Conservation (phyloP, 2,888 invertebrate genomes). For the Stenurella melanura region DNA sequence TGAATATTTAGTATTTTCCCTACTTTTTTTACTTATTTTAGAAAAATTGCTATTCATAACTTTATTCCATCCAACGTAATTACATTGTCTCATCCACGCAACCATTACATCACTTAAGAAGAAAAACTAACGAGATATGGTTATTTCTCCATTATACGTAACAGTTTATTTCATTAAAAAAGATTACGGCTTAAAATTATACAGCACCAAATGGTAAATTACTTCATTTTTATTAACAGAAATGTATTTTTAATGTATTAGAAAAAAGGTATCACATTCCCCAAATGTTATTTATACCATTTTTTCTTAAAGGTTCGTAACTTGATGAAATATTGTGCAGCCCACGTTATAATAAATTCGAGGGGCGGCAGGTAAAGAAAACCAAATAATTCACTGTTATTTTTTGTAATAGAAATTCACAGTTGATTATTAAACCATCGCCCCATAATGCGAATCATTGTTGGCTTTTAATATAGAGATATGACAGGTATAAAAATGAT, state of each 20-base stretch:
- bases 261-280: conserved; percentile 43
- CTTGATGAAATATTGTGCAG: conserved; percentile 46
- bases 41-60: too few relatives aligned
- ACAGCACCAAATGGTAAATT: conserved; percentile 29
- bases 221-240: conserved; percentile 36
- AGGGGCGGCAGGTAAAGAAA: conserved; percentile 50
- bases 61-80: too few relatives aligned
- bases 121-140: background rate
- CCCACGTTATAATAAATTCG: conserved; percentile 45
- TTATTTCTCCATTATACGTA: background rate
- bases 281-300: conserved; percentile 47
- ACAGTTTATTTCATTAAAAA: background rate
- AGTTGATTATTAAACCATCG: conserved; percentile 55
- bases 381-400: conserved; percentile 51
- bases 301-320: conserved; percentile 39
- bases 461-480: conserved; percentile 54
- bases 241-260: conserved; percentile 49
- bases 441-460: conserved; percentile 55
- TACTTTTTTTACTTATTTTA: too few relatives aligned
- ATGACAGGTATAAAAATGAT: conserved; percentile 56
- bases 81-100: too few relatives aligned
- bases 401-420: conserved; percentile 53
- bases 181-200: background rate
- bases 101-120: background rate
- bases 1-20: too few relatives aligned